A percentile compares a stretch with the other conserved stretches of the same genome.
phyloP scores from a whole-genome alignment of 2,113 vertebrate genomes.

The Xerus inauris region DNA sequence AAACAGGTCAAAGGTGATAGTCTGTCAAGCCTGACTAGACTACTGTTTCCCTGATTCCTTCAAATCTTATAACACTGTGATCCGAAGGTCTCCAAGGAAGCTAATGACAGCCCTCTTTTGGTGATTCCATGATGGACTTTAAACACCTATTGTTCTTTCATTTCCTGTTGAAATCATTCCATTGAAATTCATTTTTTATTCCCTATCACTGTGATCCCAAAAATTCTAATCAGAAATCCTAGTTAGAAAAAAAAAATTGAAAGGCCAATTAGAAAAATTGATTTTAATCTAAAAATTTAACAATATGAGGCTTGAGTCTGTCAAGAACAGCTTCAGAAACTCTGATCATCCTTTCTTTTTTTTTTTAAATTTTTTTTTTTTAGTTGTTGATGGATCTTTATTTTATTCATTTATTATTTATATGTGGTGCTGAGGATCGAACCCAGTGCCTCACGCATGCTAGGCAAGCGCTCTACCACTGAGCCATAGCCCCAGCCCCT shows the following conservation, averaged over 20 bases:
- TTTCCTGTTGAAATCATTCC: neutral
- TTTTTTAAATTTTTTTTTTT: too few relatives aligned
- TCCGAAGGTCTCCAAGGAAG: neutral
- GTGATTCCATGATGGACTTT: neutral
- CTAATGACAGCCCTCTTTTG: neutral
- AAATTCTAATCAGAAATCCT: neutral
- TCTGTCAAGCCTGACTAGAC: neutral
- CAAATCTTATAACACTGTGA: neutral
- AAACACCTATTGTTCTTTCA: neutral
- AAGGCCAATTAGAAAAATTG: neutral
- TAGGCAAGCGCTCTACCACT: too few relatives aligned
- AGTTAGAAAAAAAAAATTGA: neutral
- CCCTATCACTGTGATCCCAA: neutral
- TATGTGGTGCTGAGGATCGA: too few relatives aligned
- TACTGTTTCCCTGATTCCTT: neutral
- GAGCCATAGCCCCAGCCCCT: too few relatives aligned
- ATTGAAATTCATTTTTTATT: neutral
- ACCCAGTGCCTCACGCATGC: too few relatives aligned
- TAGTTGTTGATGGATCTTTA: too few relatives aligned
- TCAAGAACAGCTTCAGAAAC: neutral
- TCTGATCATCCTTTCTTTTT: slow-evolving; percentile 73
- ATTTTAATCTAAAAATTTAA: neutral
- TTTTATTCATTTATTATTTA: too few relatives aligned
- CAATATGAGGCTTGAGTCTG: neutral
- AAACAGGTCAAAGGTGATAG: neutral